These are phyloP conservation scores for Rostratula benghalensis DNA, from an alignment of 2,113 vertebrate genomes.

Conservation along the genomic window DNA sequence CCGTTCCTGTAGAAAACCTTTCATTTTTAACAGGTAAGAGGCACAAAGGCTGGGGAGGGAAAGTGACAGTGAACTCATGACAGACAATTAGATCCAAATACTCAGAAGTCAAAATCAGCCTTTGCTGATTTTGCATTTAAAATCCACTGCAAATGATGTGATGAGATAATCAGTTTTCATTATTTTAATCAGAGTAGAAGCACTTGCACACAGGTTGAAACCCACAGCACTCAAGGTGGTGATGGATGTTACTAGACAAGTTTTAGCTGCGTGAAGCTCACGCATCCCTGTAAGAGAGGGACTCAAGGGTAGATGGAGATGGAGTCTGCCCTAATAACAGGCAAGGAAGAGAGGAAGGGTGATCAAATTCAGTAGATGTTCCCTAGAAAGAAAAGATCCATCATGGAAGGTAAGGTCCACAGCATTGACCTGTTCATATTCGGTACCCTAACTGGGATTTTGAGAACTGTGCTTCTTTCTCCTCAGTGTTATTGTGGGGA, in stretches of 20 bases:
- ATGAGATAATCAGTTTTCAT: not conserved
- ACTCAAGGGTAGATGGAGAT: not conserved
- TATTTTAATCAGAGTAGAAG: not conserved
- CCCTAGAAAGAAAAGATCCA: not conserved
- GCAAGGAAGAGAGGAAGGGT: rapidly evolving
- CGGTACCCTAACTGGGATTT: not conserved
- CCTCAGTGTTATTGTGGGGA: not conserved
- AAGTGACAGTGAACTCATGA: not conserved
- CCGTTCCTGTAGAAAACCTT: not conserved
- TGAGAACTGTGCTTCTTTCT: not conserved
- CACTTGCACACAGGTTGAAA: not conserved
- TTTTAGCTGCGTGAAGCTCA: not conserved
- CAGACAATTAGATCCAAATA: not conserved
- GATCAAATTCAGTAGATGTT: not conserved
- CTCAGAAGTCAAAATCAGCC: not conserved
- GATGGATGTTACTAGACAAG: not conserved
- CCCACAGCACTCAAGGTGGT: not conserved
- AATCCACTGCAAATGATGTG: not conserved
- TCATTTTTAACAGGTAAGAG: not conserved
- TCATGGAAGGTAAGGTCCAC: not conserved
- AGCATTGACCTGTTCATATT: not conserved
- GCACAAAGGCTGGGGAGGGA: not conserved
- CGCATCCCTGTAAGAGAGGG: not conserved
- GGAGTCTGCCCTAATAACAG: not conserved
- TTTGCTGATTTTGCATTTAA: not conserved